phyloP scores from a whole-genome alignment of 2,888 invertebrate species.

The Eupeodes luniger region DNA sequence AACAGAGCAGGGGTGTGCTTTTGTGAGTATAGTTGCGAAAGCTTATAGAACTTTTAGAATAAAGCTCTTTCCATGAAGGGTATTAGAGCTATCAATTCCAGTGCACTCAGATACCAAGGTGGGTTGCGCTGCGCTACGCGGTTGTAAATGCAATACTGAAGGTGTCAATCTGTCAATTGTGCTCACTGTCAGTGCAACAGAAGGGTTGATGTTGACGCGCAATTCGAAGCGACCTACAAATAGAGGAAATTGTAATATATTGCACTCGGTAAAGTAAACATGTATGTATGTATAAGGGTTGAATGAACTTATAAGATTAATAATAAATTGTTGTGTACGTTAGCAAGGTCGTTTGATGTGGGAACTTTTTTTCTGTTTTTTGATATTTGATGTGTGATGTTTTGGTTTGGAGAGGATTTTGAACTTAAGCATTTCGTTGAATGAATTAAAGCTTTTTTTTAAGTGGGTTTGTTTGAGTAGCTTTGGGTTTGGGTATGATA shows the following conservation, averaged over 20 bases:
- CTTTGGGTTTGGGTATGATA: slow-evolving; percentile 1
- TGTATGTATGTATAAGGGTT: slow-evolving; percentile 1
- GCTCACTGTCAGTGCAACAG: slow-evolving; percentile 9
- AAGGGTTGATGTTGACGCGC: slow-evolving; percentile 43
- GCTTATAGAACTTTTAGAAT: background rate
- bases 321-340: slow-evolving; percentile 31
- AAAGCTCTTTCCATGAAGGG: slow-evolving; percentile 19
- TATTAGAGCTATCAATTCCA: slow-evolving; percentile 23
- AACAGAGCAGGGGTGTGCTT: slow-evolving; percentile 5
- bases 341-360: slow-evolving; percentile 45
- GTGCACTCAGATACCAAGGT: slow-evolving; percentile 22
- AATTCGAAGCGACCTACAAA: slow-evolving; percentile 59
- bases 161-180: background rate
- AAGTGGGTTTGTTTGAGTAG: background rate
- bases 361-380: slow-evolving; percentile 13
- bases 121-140: background rate
- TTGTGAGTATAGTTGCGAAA: slow-evolving; percentile 10
- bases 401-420: slow-evolving; percentile 33
- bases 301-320: slow-evolving; percentile 49
- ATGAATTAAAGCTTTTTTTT: slow-evolving; percentile 30
- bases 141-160: slow-evolving; percentile 19
- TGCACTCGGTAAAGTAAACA: slow-evolving; percentile 41
- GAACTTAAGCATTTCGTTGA: slow-evolving; percentile 15
- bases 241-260: slow-evolving; percentile 42
- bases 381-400: background rate